These are phyloP conservation scores for Sarotherodon lohbergeri DNA, from an alignment of 2,113 vertebrate genomes.

Conservation along the genomic window DNA sequence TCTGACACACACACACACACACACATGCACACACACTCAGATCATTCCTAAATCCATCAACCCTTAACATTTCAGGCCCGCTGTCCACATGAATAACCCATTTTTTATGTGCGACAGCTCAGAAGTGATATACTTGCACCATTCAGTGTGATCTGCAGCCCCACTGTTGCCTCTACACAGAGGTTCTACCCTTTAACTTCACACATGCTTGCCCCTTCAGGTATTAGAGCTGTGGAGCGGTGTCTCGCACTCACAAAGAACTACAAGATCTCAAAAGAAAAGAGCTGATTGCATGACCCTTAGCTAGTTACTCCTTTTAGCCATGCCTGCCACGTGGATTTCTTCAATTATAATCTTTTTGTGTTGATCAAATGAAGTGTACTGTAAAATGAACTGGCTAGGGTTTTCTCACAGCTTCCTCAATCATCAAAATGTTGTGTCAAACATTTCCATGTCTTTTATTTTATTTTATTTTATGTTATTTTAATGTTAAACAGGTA, in stretches of 20 bases:
- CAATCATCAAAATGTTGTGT: not conserved
- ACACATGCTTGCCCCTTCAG: slow-evolving; percentile 1
- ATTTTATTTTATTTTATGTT: not conserved
- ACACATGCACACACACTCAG: not conserved
- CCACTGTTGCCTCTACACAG: not conserved
- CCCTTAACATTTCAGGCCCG: not conserved
- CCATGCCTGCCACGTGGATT: not conserved
- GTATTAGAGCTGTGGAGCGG: not conserved
- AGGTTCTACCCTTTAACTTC: slow-evolving; percentile 7
- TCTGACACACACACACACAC: not conserved
- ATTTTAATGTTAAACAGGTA: not conserved
- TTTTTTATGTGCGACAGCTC: not conserved
- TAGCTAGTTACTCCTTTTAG: not conserved
- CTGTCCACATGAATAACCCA: not conserved
- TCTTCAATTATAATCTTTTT: slow-evolving; percentile 29
- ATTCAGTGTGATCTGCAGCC: not conserved
- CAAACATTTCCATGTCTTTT: not conserved
- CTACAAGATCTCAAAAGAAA: not conserved
- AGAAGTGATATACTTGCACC: slow-evolving; percentile 6
- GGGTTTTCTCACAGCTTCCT: not conserved
- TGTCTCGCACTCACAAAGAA: not conserved
- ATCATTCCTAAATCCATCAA: not conserved
- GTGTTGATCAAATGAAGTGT: slow-evolving; percentile 22
- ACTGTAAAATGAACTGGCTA: not conserved
- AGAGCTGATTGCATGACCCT: not conserved